A percentile compares a stretch with the other conserved stretches of the same genome.
phyloP scores from a whole-genome alignment of 2,888 invertebrate species.

The Aporophyla nigra region DNA sequence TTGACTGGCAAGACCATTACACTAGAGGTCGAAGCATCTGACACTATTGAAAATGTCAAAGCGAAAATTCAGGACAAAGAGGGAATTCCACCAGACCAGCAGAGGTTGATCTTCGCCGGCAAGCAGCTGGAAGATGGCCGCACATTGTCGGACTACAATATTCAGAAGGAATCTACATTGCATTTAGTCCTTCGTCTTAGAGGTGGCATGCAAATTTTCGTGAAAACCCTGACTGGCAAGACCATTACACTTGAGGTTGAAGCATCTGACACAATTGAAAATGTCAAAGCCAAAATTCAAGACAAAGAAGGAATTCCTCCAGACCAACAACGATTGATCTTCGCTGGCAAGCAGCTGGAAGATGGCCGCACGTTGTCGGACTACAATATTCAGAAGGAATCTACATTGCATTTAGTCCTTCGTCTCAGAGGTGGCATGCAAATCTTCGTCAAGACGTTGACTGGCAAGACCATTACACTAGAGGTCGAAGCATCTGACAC shows the following conservation, averaged over 20 bases:
- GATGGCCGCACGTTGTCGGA: constrained; percentile 53
- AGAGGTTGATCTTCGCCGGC: constrained; percentile 74
- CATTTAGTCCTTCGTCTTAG: constrained; percentile 70
- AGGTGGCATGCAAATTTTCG: constrained; percentile 78
- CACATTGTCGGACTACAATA: constrained; percentile 66
- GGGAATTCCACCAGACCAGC: constrained; percentile 77
- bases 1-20: constrained; percentile 74
- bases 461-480: constrained; percentile 58
- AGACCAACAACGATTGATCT: constrained; percentile 63
- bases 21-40: constrained; percentile 73
- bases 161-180: constrained; percentile 78
- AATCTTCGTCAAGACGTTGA: constrained; percentile 60
- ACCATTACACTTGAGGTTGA: constrained; percentile 61
- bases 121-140: constrained; percentile 78
- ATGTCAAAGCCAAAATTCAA: constrained; percentile 62
- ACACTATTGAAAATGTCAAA: constrained; percentile 77
- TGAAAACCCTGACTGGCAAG: constrained; percentile 61
- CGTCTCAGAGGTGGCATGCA: constrained; percentile 67
- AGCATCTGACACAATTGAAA: constrained; percentile 61
- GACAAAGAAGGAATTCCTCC: constrained; percentile 65
- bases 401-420: constrained; percentile 45
- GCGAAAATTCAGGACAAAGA: constrained; percentile 76
- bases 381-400: constrained; percentile 64
- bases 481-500: constrained; percentile 63
- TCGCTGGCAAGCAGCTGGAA: constrained; percentile 63